Percentiles rank a stretch among this genome's conserved stretches.
These are phyloP conservation scores for Diceros bicornis DNA, from an alignment of 2,797 vertebrate genomes.

Conservation along the genomic window DNA sequence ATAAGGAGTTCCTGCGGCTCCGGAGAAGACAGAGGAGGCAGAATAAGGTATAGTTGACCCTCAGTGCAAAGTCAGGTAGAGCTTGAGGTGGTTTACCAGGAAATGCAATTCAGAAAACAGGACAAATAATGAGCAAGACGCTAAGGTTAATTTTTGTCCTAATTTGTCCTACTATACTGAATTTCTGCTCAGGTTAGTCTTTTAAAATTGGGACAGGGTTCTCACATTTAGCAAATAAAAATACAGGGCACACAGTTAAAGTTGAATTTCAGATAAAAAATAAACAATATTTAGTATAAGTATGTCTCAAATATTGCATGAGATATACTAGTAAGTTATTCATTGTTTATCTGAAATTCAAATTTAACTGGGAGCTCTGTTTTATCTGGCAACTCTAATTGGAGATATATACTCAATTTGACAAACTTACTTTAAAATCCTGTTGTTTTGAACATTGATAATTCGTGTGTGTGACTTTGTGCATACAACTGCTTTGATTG, in stretches of 20 bases:
- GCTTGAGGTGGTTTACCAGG: not conserved
- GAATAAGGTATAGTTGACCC: slow-evolving; percentile 92
- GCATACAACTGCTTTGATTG: not conserved
- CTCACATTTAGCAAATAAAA: slow-evolving; percentile 43
- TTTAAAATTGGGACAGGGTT: not conserved
- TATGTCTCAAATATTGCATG: slow-evolving; percentile 6
- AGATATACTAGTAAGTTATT: slow-evolving; percentile 9
- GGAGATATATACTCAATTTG: not conserved
- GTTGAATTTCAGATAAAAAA: slow-evolving; percentile 28
- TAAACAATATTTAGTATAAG: not conserved
- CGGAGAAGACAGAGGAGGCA: slow-evolving; percentile 95
- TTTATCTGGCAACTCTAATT: slow-evolving; percentile 31
- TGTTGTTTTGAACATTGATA: not conserved
- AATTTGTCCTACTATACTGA: not conserved
- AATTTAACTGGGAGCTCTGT: not conserved
- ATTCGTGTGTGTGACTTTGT: not conserved
- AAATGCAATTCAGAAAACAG: not conserved
- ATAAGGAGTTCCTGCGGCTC: slow-evolving; percentile 98
- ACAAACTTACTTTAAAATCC: slow-evolving; percentile 47
- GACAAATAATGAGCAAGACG: not conserved
- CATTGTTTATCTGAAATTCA: slow-evolving; percentile 42
- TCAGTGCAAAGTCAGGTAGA: not conserved
- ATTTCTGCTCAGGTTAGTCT: not conserved
- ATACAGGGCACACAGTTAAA: not conserved
- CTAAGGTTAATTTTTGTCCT: slow-evolving; percentile 5